A percentile compares a stretch with the other conserved stretches of the same genome.
These are phyloP conservation scores for Hippasteria phrygiana DNA, from an alignment of 53 echinoderm and acorn worm genomes.

Conservation along the genomic window DNA sequence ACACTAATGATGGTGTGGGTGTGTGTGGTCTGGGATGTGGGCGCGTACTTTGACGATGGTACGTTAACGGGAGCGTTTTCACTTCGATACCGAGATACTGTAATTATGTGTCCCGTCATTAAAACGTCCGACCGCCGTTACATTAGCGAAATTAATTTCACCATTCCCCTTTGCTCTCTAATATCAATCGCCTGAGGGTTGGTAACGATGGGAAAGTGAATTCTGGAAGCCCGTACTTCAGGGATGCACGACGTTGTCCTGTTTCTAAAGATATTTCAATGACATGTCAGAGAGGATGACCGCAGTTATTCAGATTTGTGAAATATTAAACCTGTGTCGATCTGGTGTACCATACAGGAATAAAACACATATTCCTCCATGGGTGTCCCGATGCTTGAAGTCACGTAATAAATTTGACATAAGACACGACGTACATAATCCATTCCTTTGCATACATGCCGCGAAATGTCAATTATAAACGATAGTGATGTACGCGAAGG, in stretches of 20 bases:
- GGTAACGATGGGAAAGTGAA: neutral
- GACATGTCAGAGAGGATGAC: neutral
- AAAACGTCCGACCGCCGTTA: conserved; percentile 10
- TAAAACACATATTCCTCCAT: neutral
- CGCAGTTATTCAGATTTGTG: neutral
- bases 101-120: conserved; percentile 8
- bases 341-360: too few species aligned
- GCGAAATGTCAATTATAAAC: neutral
- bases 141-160: conserved; percentile 8
- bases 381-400: neutral
- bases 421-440: neutral
- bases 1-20: neutral
- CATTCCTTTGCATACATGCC: neutral
- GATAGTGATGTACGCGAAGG: neutral
- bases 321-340: neutral
- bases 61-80: neutral
- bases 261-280: neutral
- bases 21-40: too few species aligned
- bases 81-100: neutral
- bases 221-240: neutral
- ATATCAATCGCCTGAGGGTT: conserved; percentile 16
- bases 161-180: neutral
- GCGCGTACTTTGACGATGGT: neutral
- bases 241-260: neutral
- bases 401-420: neutral